Evolutionary conservation across 2,113 vertebrate genomes (phyloP).

Genomic region (Catharus minimus): DNA sequence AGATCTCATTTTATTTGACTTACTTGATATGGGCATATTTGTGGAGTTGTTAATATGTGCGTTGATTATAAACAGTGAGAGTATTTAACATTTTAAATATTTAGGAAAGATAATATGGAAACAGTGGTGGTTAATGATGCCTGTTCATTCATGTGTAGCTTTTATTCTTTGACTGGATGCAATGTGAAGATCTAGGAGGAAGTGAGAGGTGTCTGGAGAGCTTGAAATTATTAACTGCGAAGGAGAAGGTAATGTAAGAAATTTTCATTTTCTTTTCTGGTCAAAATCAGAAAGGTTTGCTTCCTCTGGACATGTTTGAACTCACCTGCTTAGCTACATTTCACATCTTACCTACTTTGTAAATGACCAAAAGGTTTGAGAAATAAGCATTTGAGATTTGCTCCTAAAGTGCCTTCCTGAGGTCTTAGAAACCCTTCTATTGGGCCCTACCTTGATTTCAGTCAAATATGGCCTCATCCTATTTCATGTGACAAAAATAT

Average conservation of each 20-base stretch:
- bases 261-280: rapidly evolving
- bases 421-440: background rate
- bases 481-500: background rate
- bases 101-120: background rate
- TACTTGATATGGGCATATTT: background rate
- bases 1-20: background rate
- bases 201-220: background rate
- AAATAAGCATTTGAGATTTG: background rate
- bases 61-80: background rate
- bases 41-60: background rate
- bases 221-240: background rate
- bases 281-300: background rate
- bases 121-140: background rate
- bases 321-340: background rate
- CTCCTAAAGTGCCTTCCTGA: background rate
- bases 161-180: background rate
- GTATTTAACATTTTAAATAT: background rate
- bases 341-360: background rate
- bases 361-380: background rate
- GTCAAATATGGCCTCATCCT: background rate
- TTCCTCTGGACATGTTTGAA: background rate
- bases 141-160: background rate
- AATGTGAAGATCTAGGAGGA: background rate
- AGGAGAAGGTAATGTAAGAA: background rate
- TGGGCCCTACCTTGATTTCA: background rate